phyloP scores from a whole-genome alignment of 2,888 invertebrate genomes.

The Microchrysa polita region DNA sequence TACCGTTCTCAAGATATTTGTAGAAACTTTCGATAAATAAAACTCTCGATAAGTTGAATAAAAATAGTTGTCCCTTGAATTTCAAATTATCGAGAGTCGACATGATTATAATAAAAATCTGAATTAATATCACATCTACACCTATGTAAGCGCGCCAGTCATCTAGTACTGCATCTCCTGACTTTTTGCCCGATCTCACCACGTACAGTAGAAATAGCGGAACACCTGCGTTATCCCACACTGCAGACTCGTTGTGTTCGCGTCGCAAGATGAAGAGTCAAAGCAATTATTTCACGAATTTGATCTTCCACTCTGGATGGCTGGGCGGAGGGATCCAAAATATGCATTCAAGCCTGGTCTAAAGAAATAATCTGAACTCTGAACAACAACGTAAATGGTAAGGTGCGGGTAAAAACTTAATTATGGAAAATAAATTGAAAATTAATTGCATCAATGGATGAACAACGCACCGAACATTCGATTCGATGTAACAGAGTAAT shows the following conservation, averaged over 20 bases:
- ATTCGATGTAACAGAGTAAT: slow-evolving; percentile 22
- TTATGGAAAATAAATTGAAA: slow-evolving; percentile 21
- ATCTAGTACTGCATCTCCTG: slow-evolving; percentile 1
- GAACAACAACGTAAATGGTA: no score
- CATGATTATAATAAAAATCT: slow-evolving; percentile 15
- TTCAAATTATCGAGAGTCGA: no score
- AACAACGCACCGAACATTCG: slow-evolving; percentile 9
- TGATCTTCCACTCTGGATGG: neutral
- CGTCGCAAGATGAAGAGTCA: slow-evolving; percentile 15
- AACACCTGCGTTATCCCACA: slow-evolving; percentile 42
- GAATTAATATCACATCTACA: neutral
- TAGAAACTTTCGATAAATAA: no score
- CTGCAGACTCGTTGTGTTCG: slow-evolving; percentile 5
- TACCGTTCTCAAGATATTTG: no score
- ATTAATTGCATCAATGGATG: slow-evolving; percentile 30
- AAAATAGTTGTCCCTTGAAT: no score
- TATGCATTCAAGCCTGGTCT: neutral
- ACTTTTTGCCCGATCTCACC: neutral
- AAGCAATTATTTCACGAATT: slow-evolving; percentile 21
- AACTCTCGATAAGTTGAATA: no score
- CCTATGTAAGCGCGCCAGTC: neutral
- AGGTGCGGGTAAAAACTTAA: neutral
- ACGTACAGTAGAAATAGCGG: neutral
- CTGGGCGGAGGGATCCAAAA: neutral
- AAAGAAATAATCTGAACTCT: neutral